Conservation (phyloP, 2,888 invertebrate genomes). For the Meghimatium bilineatum region DNA sequence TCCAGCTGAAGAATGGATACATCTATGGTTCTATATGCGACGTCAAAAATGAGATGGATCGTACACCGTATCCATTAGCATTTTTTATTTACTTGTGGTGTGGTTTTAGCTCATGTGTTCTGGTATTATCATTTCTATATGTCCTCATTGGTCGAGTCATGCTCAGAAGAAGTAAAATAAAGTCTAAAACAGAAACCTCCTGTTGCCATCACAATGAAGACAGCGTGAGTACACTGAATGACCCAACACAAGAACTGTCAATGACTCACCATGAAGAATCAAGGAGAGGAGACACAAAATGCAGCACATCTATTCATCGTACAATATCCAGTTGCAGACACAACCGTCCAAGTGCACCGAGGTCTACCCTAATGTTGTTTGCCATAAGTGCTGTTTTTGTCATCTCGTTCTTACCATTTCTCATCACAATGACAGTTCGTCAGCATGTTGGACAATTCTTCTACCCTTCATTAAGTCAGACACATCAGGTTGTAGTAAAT, state of each 20-base stretch:
- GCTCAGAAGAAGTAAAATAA: constrained; percentile 48
- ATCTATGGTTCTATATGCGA: constrained; percentile 47
- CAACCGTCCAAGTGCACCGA: constrained; percentile 40
- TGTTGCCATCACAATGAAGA: background rate
- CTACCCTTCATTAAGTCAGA: constrained; percentile 47
- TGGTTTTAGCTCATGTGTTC: constrained; percentile 47
- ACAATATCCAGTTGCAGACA: constrained; percentile 16
- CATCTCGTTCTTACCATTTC: constrained; percentile 56
- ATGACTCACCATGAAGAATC: background rate
- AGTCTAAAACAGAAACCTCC: background rate
- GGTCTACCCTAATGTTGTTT: constrained; percentile 55
- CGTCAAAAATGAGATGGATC: constrained; percentile 50
- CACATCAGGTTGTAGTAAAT: constrained; percentile 51
- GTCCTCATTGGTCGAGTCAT: constrained; percentile 54
- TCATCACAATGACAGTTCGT: constrained; percentile 56
- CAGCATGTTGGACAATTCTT: constrained; percentile 47
- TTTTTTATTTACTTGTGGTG: constrained; percentile 55
- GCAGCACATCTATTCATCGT: background rate
- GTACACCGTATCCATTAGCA: constrained; percentile 50
- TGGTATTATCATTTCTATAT: constrained; percentile 54
- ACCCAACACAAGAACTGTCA: background rate
- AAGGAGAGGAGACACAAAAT: background rate
- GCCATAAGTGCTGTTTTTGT: constrained; percentile 58
- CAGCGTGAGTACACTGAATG: background rate
- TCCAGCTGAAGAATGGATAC: constrained; percentile 5